A percentile compares a stretch with the other conserved stretches of the same genome.
Conservation (phyloP, 2,113 vertebrate species). For the Passer domesticus region DNA sequence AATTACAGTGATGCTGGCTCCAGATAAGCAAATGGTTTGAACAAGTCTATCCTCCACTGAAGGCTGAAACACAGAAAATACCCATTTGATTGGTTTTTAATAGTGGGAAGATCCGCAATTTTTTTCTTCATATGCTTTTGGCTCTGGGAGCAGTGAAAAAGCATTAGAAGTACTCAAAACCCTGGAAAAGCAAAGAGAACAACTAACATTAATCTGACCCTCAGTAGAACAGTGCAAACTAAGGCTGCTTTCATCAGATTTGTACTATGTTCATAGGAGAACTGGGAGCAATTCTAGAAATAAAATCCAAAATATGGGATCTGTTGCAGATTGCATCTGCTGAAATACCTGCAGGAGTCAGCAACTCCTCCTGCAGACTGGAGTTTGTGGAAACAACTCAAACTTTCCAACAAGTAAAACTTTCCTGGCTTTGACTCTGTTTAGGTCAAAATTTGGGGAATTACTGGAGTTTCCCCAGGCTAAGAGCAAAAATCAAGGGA, state of each 20-base stretch:
- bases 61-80: background rate
- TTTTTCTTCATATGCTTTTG: background rate
- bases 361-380: background rate
- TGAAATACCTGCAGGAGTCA: conserved; percentile 42
- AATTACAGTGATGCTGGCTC: background rate
- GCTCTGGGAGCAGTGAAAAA: conserved; percentile 19
- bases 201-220: conserved; percentile 16
- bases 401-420: conserved; percentile 33
- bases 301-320: conserved; percentile 11
- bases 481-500: background rate
- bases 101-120: background rate
- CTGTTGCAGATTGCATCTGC: conserved; percentile 6
- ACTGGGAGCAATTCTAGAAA: conserved; percentile 52
- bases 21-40: background rate
- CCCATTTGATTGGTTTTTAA: background rate
- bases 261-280: conserved; percentile 22
- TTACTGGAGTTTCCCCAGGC: background rate
- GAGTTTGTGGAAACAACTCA: background rate
- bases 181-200: background rate
- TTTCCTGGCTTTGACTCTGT: conserved; percentile 16
- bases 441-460: background rate
- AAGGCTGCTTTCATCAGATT: conserved; percentile 44
- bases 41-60: background rate
- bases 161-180: background rate
- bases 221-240: background rate